Base-by-base conservation (phyloP, 2,113 vertebrate genomes). In the Vidua macroura region DNA sequence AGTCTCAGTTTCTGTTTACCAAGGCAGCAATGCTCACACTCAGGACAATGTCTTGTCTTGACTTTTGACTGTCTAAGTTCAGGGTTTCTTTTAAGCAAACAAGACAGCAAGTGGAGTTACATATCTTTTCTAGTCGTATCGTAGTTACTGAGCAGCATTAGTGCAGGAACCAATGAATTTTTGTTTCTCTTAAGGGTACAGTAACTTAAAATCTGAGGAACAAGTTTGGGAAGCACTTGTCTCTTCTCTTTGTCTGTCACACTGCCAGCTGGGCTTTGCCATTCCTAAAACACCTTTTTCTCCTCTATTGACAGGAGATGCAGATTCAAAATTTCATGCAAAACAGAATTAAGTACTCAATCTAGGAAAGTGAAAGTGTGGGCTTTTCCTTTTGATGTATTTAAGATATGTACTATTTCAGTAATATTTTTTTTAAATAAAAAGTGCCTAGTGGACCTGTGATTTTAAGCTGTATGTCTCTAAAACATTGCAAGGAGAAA, bases 1-100 rank as follows among this genome's bases (percentile, higher is more conserved):
- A 93, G n/a, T 28, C 82, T 74, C 15, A 2, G 55, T 81, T 94
- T 92, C 82, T 88, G 35, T 94, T 93, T 93, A 72, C 37, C n/a
- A 33, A 66, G 39, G n/a, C 83, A 86, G 78, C 21, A 88, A 49
- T 23, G 46, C 28, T 11, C 63, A 81, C 9, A 19, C 31, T 56
- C 18, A 70, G 82, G 72, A 80, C 33, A 70, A 48, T 1, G 8
- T 19, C 31, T 72, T 5, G 2, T 41, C 43, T 62, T 85, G 63
- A 59, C 78, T 91, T 94, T 55, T 67, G 84, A 62, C 84, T 67
- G 2, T 44, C 12, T n/a, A 43, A 63, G 9, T 48, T 77, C 1
- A 2, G 35, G 14, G 39, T 33, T 90, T 63, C 43, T 70, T 83
- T 60, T 53, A 83, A 31, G 15, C 0, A 0, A 25, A 41, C 0